phyloP scores from a whole-genome alignment of 2,113 vertebrate species.

The Sigmodon hispidus region DNA sequence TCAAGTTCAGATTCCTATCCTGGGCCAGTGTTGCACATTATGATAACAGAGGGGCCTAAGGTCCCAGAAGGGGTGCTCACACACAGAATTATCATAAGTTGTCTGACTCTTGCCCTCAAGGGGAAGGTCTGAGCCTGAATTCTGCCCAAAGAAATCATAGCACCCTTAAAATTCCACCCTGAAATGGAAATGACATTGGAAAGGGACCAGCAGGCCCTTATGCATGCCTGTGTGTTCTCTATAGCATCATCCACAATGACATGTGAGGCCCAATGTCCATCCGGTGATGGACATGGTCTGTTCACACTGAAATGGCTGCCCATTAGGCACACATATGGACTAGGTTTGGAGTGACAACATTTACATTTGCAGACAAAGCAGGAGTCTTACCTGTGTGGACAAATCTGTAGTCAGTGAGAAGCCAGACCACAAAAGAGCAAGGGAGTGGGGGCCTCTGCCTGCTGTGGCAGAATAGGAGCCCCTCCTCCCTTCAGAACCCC shows the following conservation, averaged over 20 bases:
- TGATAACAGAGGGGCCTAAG: not conserved
- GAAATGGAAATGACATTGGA: accelerated
- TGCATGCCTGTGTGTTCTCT: accelerated
- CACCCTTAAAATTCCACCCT: not conserved
- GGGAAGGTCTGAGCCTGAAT: not conserved
- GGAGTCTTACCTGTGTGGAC: not conserved
- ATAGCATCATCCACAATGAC: no score
- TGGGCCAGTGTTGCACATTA: accelerated
- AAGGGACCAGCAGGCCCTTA: not conserved
- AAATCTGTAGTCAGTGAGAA: not conserved
- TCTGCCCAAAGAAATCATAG: not conserved
- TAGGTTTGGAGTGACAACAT: not conserved
- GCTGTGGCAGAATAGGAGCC: no score
- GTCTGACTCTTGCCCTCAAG: not conserved
- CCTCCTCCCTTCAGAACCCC: not conserved
- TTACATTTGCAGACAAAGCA: not conserved
- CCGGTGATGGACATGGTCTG: accelerated
- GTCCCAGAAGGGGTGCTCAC: not conserved
- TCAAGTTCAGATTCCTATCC: accelerated
- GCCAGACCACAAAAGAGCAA: not conserved
- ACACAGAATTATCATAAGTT: accelerated
- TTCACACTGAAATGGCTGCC: accelerated
- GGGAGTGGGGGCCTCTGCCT: not conserved
- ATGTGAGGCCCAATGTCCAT: accelerated
- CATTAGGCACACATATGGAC: no score